Base-by-base conservation (phyloP, 2,797 vertebrate species). In the Scolopax rusticola region DNA sequence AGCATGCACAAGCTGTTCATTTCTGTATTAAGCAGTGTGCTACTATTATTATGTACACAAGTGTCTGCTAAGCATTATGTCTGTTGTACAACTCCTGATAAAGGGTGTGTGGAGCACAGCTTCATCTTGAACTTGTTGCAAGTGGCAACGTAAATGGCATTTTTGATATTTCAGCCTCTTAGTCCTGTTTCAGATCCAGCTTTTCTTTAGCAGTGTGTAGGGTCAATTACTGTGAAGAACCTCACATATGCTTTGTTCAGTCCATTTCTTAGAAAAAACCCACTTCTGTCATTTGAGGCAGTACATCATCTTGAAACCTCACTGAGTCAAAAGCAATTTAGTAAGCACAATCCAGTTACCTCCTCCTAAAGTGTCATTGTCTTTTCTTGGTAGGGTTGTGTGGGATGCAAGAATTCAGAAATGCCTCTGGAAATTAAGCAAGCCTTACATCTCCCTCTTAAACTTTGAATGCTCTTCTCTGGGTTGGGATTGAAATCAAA, bases 81-180 rank as follows among this genome's bases (percentile, higher is more conserved):
- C 54, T 1, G 0, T 36, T 0, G 0, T 36, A 19, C 50, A 41
- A 3, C 27, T 50, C 38, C 23, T 4, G 17, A 33, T 23, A 69
- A 48, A 51, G 69, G 33, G 12, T 14, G 6, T 24, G 43, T 21
- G 16, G 32, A 64, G 28, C 3, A 47, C 23, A 68, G 10, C 36
- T 73, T 59, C 0, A 0, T 71, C 59, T 61, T 18, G 3, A 36
- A 43, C 30, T 78, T 65, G n/a, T 47, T 84, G 38, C 23, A 90
- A 56, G 38, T 47, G 41, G 28, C 18, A 53, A 36, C 9, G 27
- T 36, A 75, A 94, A 73, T 20, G 30, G 6, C 16, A 45, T 82
- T 88, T 93, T 59, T 64, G 23, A 30, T 73, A 18, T 41, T 40
- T 86, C 27, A 60, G 33, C 15, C 27, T 80, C 50, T 75, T 51